Base-by-base conservation (phyloP, 2,888 invertebrate species). In the Agrochola circellaris region DNA sequence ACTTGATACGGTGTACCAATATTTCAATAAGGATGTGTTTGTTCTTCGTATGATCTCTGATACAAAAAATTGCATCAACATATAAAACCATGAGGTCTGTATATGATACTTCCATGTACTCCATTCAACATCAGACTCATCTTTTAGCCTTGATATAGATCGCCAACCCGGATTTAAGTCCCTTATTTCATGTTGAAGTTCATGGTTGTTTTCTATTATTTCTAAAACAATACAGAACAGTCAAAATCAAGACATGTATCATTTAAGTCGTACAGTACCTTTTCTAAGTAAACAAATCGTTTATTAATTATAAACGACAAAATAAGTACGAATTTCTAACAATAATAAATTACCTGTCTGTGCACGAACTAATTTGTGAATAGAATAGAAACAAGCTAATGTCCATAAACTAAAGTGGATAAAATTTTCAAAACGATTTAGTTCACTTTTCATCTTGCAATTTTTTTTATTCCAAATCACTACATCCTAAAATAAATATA, bases 61-160 rank as follows among this genome's bases (percentile, higher is more conserved):
- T 75, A 97, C 89, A 67, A 96, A 42, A 84, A 97, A 94, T 89
- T 98, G 97, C 45, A 97, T 76, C 77, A 97, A 87, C 82, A 97
- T 90, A 96, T 97, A 98, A 73, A 97, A 96, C 90, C 97, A 95
- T 72, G 97, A 92, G 81, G 92, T 93, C 65, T 93, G 91, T 72
- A 97, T 91, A 75, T 97, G 96, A 83, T 95, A 97, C 88, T 97
- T 97, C 97, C 97, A 98, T 76, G 97, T 96, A 89, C 94, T 97
- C 98, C 98, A 98, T 95, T 98, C 98, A 90, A 97, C 95, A 94
- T 98, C 98, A 34, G 98, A 97, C 42, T 95, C 93, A 94, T 98
- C 98, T 94, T 97, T 97, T 82, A 96, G 96, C 87, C 97, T 95
- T 48, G 94, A 92, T 68, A 97, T 86, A 87, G 97, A 93, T 17